Conservation (phyloP, 2,113 vertebrate genomes). For the Ancistrus triradiatus region DNA sequence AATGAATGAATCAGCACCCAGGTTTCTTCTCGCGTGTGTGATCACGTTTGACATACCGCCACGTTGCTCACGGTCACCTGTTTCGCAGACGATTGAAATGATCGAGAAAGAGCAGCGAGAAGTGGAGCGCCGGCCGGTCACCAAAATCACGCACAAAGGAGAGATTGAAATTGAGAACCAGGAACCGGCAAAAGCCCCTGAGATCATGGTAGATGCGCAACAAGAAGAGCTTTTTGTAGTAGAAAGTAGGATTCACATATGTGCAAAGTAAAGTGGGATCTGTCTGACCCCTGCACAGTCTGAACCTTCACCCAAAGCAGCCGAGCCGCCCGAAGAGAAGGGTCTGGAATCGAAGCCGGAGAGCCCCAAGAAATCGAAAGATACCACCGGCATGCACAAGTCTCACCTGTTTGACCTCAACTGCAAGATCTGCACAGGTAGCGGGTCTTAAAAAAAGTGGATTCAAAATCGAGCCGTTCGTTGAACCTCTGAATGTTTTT, state of each 20-base stretch:
- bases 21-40: too few relatives aligned
- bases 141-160: slow-evolving; percentile 98
- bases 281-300: slow-evolving; percentile 46
- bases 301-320: slow-evolving; percentile 67
- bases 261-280: too few relatives aligned
- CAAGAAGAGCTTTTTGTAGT: too few relatives aligned
- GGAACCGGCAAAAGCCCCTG: slow-evolving; percentile 84
- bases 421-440: slow-evolving; percentile 99
- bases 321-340: slow-evolving; percentile 74
- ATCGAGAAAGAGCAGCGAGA: slow-evolving; percentile 97
- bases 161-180: slow-evolving; percentile 98
- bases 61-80: neutral
- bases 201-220: slow-evolving; percentile 69
- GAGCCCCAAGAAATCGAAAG: slow-evolving; percentile 61
- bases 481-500: too few relatives aligned
- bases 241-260: too few relatives aligned
- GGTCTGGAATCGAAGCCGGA: slow-evolving; percentile 74
- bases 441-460: neutral
- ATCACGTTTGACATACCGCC: too few relatives aligned
- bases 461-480: too few relatives aligned
- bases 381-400: slow-evolving; percentile 91
- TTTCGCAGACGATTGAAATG: slow-evolving; percentile 92
- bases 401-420: slow-evolving; percentile 95
- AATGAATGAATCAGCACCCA: too few relatives aligned
- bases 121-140: slow-evolving; percentile 91